Evolutionary conservation across 2,888 invertebrate species (phyloP), one percentile per base, ranked within the genome.

Genomic region (Scaptomyza polygonia): DNA sequence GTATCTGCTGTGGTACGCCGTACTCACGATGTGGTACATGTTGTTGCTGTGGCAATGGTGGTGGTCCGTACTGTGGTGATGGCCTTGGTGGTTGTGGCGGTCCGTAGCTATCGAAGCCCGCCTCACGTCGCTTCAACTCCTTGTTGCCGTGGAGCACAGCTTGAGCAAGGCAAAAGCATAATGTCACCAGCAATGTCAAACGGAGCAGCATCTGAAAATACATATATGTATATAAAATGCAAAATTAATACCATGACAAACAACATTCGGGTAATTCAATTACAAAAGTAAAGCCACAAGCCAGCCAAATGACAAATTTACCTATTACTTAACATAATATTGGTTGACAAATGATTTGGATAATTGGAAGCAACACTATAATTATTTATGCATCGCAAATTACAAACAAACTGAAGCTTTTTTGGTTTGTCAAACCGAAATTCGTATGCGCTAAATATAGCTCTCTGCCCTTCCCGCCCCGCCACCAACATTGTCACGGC

Each of bases 1-100:
- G 90, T 32, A 89, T 89, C 62, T 90, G 83, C 58, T 91, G 91
- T 3, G 91, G 90, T 18, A 90, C 87, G 3, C 91, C 91, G 62
- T 91, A 91, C 45, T 90, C 89, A n/a, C 93, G 93, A 0, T 93
- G 92, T 0, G 94, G 94, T 0, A 93, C 92, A 0, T 93, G 93
- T 75, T 90, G 39, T 16, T 39, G 39, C 1, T 39, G 86, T 32
- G 93, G 93, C 0, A 94, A 91, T 39, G 90, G 90, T 8, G 94
- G 91, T 39, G 90, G 90, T 8, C 88, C 88, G 42, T 86, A 79
- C 49, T 90, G 84, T 14, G 92, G 90, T 36, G 92, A 92, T 25
- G 93, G 92, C 5, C 93, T 92, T 14, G 92, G 92, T 0, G 94
- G 25, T 25, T 3, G 93, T 0, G 93, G 93, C 0, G 93, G 93